These are phyloP conservation scores for Drosophila ezoana DNA, from an alignment of 2,888 invertebrate species.

Conservation along the genomic window DNA sequence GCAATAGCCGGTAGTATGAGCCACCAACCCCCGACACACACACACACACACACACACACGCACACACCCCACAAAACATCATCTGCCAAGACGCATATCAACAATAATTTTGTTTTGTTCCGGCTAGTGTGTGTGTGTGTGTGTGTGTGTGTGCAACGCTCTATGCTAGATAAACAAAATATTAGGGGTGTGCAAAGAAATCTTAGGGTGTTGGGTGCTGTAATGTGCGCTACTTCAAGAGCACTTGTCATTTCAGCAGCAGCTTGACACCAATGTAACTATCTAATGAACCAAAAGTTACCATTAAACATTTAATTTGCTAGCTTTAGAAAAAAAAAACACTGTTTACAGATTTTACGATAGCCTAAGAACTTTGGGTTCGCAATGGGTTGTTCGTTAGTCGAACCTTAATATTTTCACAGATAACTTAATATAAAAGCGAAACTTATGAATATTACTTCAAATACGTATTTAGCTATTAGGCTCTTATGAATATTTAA, in stretches of 20 bases:
- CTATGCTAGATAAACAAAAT: slow-evolving; percentile 72
- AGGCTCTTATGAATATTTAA: too few relatives aligned
- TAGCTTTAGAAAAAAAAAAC: too few relatives aligned
- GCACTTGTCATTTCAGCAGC: slow-evolving; percentile 25
- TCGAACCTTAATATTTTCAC: not conserved
- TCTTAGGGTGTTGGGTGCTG: slow-evolving; percentile 51
- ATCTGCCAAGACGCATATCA: slow-evolving; percentile 60
- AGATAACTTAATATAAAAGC: not conserved
- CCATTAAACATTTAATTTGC: not conserved
- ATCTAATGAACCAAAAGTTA: slow-evolving; percentile 11
- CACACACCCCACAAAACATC: slow-evolving; percentile 45
- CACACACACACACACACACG: not conserved
- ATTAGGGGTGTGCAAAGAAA: slow-evolving; percentile 60
- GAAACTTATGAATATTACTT: too few relatives aligned
- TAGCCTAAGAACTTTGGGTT: too few relatives aligned
- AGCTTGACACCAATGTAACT: slow-evolving; percentile 35
- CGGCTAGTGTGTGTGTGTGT: slow-evolving; percentile 30
- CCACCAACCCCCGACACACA: slow-evolving; percentile 40
- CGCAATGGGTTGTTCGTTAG: too few relatives aligned
- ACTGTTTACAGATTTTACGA: not conserved
- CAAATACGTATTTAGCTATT: too few relatives aligned
- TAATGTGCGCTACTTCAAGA: slow-evolving; percentile 35
- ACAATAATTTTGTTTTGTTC: slow-evolving; percentile 73
- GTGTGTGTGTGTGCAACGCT: slow-evolving; percentile 35
- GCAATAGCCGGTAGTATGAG: slow-evolving; percentile 45